Base-by-base conservation (phyloP, 2,888 invertebrate genomes). In the Cyclophora albipunctata region DNA sequence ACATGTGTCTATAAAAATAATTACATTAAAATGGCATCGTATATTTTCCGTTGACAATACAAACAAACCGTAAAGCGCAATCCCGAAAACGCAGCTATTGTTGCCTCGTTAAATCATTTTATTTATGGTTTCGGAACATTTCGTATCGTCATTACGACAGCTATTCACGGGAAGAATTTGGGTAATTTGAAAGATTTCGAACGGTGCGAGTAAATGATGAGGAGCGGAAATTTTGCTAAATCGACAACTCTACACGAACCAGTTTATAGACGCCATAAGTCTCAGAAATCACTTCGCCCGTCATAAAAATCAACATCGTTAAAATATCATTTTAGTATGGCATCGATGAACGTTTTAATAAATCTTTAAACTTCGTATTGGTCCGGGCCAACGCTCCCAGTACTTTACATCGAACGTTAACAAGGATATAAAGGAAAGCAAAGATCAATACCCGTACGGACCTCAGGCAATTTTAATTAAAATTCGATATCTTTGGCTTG, bases 201-300 rank as follows among this genome's bases (percentile, higher is more conserved):
- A 37, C 63, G 62, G 63, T 60, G 60, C 62, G 65, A 62, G 59
- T 60, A 59, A 59, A 55, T 57, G 54, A 53, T 53, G 55, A 60
- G 61, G 63, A 67, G 59, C 63, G 60, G 64, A 72, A 77, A 75
- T 78, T 84, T 81, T 75, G 81, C 80, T 74, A 81, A 84, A 83
- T 80, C 78, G 77, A 75, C 80, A 81, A 78, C 74, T 80, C 72
- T 69, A 73, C 75, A 74, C 73, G 74, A 75, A 71, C 71, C 72
- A 68, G 69, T 85, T 86, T 87, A 84, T 84, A 75, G 81, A 62
- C 65, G 78, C 78, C 71, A 81, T 88, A 86, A 84, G 81, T 73
- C 76, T 69, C 79, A 78, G 74, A 71, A 76, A 77, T 75, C 78
- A 73, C 77, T 67, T 77, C 62, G 73, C 64, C 73, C 72, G 71